phyloP scores from a whole-genome alignment of 2,888 invertebrate species.

The Volucella inflata region DNA sequence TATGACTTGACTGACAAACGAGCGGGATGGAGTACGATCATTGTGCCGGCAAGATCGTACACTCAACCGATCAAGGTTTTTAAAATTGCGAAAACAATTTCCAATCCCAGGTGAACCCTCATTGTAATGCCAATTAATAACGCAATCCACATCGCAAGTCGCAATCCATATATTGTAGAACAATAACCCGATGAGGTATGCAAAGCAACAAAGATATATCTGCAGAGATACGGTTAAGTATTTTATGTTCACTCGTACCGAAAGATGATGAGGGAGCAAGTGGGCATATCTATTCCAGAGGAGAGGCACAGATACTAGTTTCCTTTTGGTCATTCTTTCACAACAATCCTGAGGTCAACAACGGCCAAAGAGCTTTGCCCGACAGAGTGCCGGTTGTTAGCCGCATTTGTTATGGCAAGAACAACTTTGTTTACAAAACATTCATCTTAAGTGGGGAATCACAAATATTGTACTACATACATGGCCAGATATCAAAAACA shows the following conservation, averaged over 20 bases:
- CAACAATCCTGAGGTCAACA: conserved; percentile 34
- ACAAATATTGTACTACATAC: conserved; percentile 14
- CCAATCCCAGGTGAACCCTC: conserved; percentile 47
- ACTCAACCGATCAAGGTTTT: conserved; percentile 50
- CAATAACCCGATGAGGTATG: conserved; percentile 59
- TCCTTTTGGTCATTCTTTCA: conserved; percentile 8
- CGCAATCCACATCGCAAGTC: conserved; percentile 47
- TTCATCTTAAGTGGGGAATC: conserved; percentile 35
- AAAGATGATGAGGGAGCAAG: neutral
- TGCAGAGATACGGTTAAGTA: neutral
- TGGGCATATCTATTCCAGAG: neutral
- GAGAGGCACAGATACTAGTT: neutral
- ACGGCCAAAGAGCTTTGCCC: conserved; percentile 38
- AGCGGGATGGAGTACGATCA: neutral
- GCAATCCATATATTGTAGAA: conserved; percentile 22
- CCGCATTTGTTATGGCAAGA: conserved; percentile 17
- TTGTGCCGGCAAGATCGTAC: neutral
- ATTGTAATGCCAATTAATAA: conserved; percentile 66
- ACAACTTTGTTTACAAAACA: conserved; percentile 64
- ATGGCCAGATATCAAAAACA: neutral
- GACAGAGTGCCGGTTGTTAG: conserved; percentile 4
- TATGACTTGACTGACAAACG: conserved; percentile 43
- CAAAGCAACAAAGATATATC: conserved; percentile 38
- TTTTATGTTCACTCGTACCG: no score
- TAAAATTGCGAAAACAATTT: conserved; percentile 35